A percentile compares a stretch with the other conserved stretches of the same genome.
Evolutionary conservation across 2,797 vertebrate species (phyloP).

Genomic region (Sebastes hubbsi): DNA sequence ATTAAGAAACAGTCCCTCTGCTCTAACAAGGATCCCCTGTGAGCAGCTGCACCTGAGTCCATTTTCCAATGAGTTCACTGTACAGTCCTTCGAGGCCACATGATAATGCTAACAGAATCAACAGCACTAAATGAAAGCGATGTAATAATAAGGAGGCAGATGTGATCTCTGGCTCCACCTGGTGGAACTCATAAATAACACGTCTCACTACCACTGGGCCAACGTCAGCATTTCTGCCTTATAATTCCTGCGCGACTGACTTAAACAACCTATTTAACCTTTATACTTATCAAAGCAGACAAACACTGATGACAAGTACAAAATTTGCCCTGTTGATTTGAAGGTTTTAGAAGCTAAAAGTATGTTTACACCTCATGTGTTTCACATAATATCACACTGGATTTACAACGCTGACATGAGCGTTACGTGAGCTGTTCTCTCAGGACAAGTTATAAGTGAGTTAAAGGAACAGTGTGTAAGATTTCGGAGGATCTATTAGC

Average conservation of each 20-base stretch:
- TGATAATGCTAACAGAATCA: neutral
- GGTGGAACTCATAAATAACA: conserved; percentile 31
- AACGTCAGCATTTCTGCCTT: neutral
- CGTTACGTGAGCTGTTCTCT: neutral
- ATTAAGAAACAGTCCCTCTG: neutral
- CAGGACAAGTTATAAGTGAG: neutral
- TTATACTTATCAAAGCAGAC: neutral
- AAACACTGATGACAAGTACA: no score
- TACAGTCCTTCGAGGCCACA: neutral
- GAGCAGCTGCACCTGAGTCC: neutral
- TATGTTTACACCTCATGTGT: neutral
- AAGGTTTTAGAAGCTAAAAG: neutral
- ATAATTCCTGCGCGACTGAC: neutral
- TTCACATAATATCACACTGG: neutral
- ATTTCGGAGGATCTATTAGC: no score
- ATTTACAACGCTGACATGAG: neutral
- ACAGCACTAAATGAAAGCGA: conserved; percentile 7
- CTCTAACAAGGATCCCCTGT: neutral
- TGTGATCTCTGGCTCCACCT: conserved; percentile 66
- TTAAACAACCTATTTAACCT: neutral
- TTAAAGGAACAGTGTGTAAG: neutral
- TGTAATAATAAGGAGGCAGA: neutral
- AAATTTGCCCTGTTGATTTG: neutral
- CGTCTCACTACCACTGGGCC: neutral
- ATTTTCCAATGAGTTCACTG: neutral